These are phyloP conservation scores for Eriocheir sinensis DNA, from an alignment of 1,140 invertebrate genomes.

Conservation along the genomic window DNA sequence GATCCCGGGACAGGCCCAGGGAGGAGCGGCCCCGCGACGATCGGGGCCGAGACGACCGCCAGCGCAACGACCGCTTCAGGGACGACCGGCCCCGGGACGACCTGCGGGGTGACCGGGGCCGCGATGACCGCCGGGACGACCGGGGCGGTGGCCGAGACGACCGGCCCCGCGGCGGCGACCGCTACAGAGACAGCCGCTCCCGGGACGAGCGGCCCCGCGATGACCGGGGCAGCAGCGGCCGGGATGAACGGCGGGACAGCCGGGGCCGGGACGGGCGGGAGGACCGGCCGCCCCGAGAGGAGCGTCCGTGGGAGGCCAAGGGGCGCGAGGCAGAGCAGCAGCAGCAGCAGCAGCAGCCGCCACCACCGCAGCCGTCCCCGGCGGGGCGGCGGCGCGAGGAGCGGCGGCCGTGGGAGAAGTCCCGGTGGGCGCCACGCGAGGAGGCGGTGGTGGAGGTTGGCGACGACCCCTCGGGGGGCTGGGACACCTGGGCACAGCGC, in stretches of 20 bases:
- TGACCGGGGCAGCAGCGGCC: conserved; percentile 12
- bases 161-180: background rate
- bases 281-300: conserved; percentile 75
- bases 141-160: conserved; percentile 26
- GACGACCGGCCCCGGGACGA: conserved; percentile 43
- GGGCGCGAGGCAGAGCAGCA: conserved; percentile 39
- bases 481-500: background rate
- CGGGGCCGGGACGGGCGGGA: conserved; percentile 78
- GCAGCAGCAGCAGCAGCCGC: too few relatives aligned
- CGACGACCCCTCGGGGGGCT: conserved; percentile 68
- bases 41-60: conserved; percentile 20
- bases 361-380: too few relatives aligned
- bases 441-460: conserved; percentile 69
- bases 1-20: conserved; percentile 14
- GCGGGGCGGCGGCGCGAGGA: conserved; percentile 59
- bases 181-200: conserved; percentile 28
- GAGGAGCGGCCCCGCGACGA: conserved; percentile 47
- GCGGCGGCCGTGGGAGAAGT: conserved; percentile 78
- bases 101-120: conserved; percentile 36
- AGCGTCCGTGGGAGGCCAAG: conserved; percentile 49
- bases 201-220: conserved; percentile 37
- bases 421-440: conserved; percentile 79
- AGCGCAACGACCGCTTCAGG: conserved; percentile 15
- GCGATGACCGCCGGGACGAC: conserved; percentile 16
- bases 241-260: conserved; percentile 72